These are phyloP conservation scores for Corythoichthys haematopterus DNA, from an alignment of 2,113 vertebrate species.

Conservation along the genomic window DNA sequence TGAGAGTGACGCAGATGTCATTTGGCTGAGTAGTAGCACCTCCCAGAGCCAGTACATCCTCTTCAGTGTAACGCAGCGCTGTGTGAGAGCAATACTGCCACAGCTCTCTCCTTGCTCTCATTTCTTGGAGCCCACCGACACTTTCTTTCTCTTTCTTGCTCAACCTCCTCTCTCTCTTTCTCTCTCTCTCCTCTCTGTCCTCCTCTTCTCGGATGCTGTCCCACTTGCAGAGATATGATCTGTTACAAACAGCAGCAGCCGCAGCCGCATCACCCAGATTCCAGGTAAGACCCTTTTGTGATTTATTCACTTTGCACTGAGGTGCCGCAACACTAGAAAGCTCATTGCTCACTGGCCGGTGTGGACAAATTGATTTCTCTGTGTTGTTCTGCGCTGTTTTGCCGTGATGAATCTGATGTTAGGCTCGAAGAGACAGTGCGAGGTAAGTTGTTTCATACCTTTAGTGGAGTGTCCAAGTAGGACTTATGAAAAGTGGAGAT, in stretches of 20 bases:
- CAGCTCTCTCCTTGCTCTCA: conserved; percentile 41
- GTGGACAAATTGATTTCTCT: conserved; percentile 37
- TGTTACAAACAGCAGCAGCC: conserved; percentile 44
- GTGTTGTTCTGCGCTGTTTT: conserved; percentile 25
- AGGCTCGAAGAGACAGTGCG: conserved; percentile 17
- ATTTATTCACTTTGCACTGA: conserved; percentile 40
- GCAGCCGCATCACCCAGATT: conserved; percentile 22
- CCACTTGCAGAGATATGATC: conserved; percentile 53
- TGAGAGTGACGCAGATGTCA: conserved; percentile 73
- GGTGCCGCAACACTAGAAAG: conserved; percentile 3
- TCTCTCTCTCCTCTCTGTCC: conserved; percentile 12
- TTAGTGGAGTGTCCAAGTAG: conserved; percentile 3
- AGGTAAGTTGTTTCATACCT: conserved; percentile 31
- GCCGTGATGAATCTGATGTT: conserved; percentile 26
- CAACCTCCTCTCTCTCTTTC: conserved; percentile 22
- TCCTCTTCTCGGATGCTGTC: conserved; percentile 39
- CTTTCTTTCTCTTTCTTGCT: conserved; percentile 46
- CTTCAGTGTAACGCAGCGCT: conserved; percentile 59
- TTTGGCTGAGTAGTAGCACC: conserved; percentile 72
- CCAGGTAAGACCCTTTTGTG: conserved; percentile 57
- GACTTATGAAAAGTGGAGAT: conserved; percentile 35
- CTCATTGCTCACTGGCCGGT: conserved; percentile 7
- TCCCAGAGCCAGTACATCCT: conserved; percentile 60
- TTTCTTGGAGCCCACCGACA: conserved; percentile 31
- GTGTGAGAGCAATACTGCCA: conserved; percentile 57